Conservation (phyloP, 2,888 invertebrate species). For the Syrista parreyssii region DNA sequence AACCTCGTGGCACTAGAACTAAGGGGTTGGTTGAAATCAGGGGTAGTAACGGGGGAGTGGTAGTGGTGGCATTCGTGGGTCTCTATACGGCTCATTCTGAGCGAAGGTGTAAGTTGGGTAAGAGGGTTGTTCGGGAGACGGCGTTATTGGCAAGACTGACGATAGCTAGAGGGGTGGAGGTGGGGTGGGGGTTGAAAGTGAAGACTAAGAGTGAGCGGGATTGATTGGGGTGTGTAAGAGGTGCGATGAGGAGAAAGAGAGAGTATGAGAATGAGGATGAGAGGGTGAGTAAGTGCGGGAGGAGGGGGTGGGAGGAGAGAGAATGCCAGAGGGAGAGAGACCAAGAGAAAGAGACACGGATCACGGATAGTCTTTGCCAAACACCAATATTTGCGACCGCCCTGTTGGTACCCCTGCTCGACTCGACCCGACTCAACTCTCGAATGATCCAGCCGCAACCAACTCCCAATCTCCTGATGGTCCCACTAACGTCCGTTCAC, state of each 20-base stretch:
- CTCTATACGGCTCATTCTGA: background rate
- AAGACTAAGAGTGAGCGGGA: constrained; percentile 16
- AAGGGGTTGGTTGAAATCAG: too few species aligned
- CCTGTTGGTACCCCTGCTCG: constrained; percentile 64
- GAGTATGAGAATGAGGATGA: constrained; percentile 19
- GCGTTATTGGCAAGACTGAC: constrained; percentile 23
- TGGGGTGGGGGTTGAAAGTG: constrained; percentile 1
- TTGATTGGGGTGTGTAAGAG: constrained; percentile 8
- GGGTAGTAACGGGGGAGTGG: too few species aligned
- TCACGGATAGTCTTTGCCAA: constrained; percentile 66
- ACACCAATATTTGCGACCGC: constrained; percentile 66
- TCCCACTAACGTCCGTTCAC: constrained; percentile 20
- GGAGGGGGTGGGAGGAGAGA: constrained; percentile 33
- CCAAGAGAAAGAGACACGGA: constrained; percentile 58
- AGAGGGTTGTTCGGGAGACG: constrained; percentile 7
- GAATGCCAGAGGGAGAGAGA: constrained; percentile 39
- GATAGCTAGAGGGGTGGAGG: background rate
- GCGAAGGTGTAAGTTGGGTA: too few species aligned
- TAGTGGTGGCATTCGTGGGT: constrained; percentile 21
- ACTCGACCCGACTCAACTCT: constrained; percentile 59
- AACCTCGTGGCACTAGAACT: constrained; percentile 16
- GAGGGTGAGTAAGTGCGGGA: constrained; percentile 36
- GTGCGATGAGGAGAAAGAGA: constrained; percentile 19
- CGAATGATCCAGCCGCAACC: constrained; percentile 59
- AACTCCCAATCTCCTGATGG: constrained; percentile 39